phyloP scores from a whole-genome alignment of 2,113 vertebrate species.

The Varanus komodoensis region DNA sequence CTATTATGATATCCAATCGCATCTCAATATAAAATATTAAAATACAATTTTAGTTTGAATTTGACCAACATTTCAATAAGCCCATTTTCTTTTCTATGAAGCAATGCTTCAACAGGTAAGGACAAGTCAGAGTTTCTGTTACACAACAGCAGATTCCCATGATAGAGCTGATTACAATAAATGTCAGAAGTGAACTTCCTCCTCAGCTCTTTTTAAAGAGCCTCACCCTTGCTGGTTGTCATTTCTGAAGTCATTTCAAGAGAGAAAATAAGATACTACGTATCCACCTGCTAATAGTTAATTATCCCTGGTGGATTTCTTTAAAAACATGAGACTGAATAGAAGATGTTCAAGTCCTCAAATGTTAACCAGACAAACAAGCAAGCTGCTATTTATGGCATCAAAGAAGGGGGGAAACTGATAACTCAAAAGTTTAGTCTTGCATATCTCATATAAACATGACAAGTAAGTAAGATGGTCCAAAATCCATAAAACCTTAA shows the following conservation, averaged over 20 bases:
- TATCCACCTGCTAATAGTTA: constrained; percentile 63
- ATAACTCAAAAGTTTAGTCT: constrained; percentile 31
- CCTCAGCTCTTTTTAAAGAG: constrained; percentile 72
- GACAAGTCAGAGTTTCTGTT: constrained; percentile 86
- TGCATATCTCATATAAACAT: background rate
- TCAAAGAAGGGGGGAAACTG: constrained; percentile 39
- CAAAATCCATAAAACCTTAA: constrained; percentile 14
- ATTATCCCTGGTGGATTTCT: background rate
- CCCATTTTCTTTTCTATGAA: constrained; percentile 79
- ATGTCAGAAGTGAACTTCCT: constrained; percentile 81
- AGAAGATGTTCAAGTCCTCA: constrained; percentile 21
- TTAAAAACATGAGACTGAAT: rapidly evolving
- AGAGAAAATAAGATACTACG: constrained; percentile 43
- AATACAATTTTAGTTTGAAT: constrained; percentile 74
- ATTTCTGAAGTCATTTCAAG: constrained; percentile 62
- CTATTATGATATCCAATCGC: background rate
- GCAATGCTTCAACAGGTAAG: constrained; percentile 80
- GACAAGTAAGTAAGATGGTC: background rate
- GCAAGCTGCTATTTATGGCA: constrained; percentile 33
- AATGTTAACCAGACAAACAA: constrained; percentile 30
- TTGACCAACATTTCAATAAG: constrained; percentile 74
- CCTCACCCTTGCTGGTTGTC: constrained; percentile 76
- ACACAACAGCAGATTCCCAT: constrained; percentile 80
- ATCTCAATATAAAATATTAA: constrained; percentile 49
- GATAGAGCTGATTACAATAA: constrained; percentile 82